Conservation (phyloP, 2,888 invertebrate species). For the Onthophagus sagittarius region DNA sequence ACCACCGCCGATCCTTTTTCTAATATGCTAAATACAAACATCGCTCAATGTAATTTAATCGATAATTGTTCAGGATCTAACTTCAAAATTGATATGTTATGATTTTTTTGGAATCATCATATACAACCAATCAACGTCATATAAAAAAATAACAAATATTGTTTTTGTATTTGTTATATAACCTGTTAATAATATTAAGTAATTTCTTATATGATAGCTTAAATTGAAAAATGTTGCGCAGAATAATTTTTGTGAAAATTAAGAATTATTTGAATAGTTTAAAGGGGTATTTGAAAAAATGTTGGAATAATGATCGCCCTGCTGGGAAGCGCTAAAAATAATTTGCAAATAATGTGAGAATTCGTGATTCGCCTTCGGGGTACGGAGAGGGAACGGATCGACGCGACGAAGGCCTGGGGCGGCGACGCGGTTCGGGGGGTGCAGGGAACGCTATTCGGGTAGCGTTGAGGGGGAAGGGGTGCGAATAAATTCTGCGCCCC, state of each 20-base stretch:
- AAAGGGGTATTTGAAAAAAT: conserved; percentile 21
- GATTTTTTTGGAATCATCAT: no score
- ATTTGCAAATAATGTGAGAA: conserved; percentile 16
- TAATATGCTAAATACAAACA: neutral
- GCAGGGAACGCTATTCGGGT: neutral
- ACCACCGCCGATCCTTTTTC: neutral
- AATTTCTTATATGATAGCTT: no score
- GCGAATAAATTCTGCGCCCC: conserved; percentile 23
- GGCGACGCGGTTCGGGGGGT: neutral
- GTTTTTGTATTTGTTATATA: no score
- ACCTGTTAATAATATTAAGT: no score
- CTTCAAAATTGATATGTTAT: no score
- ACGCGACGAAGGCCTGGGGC: neutral
- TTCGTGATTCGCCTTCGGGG: conserved; percentile 24
- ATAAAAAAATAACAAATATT: no score
- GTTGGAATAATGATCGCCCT: conserved; percentile 13
- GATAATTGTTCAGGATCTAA: neutral
- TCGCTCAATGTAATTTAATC: conserved; percentile 6
- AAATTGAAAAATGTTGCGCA: no score
- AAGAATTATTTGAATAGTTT: neutral
- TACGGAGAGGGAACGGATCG: neutral
- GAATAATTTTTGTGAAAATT: no score
- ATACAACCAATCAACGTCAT: no score
- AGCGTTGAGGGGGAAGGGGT: conserved; percentile 14
- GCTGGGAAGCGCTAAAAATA: conserved; percentile 13